Evolutionary conservation across 37 sponge, comb jelly and placozoan genomes (phyloP), one percentile per base, ranked within the genome.

Genomic region (Eunapius fragilis): DNA sequence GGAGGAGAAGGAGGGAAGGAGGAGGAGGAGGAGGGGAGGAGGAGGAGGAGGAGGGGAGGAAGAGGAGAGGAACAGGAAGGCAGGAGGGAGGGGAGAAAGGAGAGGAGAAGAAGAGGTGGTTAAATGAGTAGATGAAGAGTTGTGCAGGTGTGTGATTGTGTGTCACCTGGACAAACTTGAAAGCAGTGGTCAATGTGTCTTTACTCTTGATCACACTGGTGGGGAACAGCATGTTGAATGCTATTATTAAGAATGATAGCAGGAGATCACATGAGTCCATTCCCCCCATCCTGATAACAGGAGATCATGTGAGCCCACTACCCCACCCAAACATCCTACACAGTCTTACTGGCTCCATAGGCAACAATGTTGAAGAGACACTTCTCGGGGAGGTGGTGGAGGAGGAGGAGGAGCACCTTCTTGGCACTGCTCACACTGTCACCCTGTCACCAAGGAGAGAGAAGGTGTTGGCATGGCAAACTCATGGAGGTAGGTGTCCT

Each of bases 351-450:
- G 27, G 92, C 85, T 79, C 96, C 96, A 77, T 93, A 96, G 38
- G 87, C 76, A 70, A 93, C 0, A 23, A 96, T 69, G 84, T 96
- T 96, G 88, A 96, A 96, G 87, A 71, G 85, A n/a, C 89, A 90
- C 68, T 96, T 96, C 25, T 69, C 48, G 24, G 93, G 96, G 67
- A 96, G 87, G 67, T 93, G 93, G 71, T 93, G 87, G 31, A 96
- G 86, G 27, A 90, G 89, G 11, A 96, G 86, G 25, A 96, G 87
- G 26, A 92, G 80, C 25, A 96, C 80, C 74, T 96, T 91, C 90
- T 95, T 95, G 36, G 92, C 95, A 89, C 74, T 83, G 13, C 35
- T 71, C 69, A 91, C 17, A 37, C 71, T 80, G 17, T 85, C 91
- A 11, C 81, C 82, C 70, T 79, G 77, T 26, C 23, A 11, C 6